Percentiles rank a stretch among this genome's conserved stretches.
Evolutionary conservation across 1,140 invertebrate species (phyloP).

Genomic region (Chlorops oryzae): DNA sequence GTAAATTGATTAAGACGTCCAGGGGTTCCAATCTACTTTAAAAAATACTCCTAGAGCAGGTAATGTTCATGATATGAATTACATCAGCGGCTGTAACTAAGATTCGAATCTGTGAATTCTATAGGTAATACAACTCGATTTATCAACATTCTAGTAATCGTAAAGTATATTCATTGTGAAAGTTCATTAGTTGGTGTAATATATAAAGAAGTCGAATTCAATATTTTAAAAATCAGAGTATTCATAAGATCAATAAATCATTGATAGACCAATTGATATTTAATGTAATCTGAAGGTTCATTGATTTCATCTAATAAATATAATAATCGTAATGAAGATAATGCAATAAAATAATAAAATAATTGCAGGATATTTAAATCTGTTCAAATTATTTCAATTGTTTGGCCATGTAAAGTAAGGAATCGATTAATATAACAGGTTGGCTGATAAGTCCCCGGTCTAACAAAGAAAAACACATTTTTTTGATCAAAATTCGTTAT

Average conservation of each 20-base stretch:
- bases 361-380: conserved; percentile 56
- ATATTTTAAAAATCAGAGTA: conserved; percentile 56
- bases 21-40: conserved; percentile 62
- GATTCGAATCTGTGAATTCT: conserved; percentile 53
- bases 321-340: conserved; percentile 56
- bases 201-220: conserved; percentile 63
- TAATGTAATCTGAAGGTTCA: conserved; percentile 51
- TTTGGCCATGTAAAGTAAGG: conserved; percentile 51
- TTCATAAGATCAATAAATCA: conserved; percentile 66
- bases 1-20: conserved; percentile 64
- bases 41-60: conserved; percentile 56
- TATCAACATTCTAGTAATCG: conserved; percentile 61
- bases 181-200: conserved; percentile 51
- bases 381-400: conserved; percentile 60
- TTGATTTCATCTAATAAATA: conserved; percentile 59
- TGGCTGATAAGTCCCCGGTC: no score
- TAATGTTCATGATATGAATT: conserved; percentile 63
- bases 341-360: conserved; percentile 58
- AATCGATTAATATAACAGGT: conserved; percentile 50
- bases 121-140: conserved; percentile 54
- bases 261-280: conserved; percentile 61
- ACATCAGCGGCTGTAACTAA: conserved; percentile 59
- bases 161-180: conserved; percentile 45
- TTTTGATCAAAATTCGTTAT: no score
- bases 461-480: no score